A percentile compares a stretch with the other conserved stretches of the same genome.
Conservation (phyloP, 2,888 invertebrate species). For the Alsophila aescularia region DNA sequence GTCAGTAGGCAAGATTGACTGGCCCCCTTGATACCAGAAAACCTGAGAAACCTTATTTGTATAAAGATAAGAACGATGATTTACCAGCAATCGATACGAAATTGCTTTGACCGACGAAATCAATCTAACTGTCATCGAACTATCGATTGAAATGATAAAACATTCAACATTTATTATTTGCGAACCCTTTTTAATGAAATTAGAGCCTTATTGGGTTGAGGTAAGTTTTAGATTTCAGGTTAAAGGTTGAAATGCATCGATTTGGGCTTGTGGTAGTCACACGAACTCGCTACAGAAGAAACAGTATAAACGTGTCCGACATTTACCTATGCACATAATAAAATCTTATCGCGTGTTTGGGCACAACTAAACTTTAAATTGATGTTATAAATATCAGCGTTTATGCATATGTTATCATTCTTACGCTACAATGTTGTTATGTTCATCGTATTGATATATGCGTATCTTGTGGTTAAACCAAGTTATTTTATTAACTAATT, state of each 20-base stretch:
- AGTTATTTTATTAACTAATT: too few species aligned
- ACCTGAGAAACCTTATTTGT: constrained; percentile 38
- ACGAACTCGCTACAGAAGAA: constrained; percentile 5
- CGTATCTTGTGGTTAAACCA: too few species aligned
- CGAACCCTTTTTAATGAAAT: not conserved
- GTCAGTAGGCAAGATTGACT: constrained; percentile 54
- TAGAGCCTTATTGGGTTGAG: constrained; percentile 1
- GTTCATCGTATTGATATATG: too few species aligned
- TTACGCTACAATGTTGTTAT: too few species aligned
- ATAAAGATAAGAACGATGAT: constrained; percentile 36
- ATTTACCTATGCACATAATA: too few species aligned
- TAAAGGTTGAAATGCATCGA: not conserved
- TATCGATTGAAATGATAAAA: constrained; percentile 44
- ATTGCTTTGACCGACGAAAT: constrained; percentile 50
- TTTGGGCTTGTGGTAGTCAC: not conserved
- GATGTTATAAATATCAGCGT: too few species aligned
- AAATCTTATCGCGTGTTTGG: too few species aligned
- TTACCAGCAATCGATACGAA: constrained; percentile 37
- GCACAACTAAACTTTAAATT: too few species aligned
- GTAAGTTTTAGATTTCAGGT: constrained; percentile 1
- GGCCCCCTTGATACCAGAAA: constrained; percentile 26
- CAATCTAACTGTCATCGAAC: constrained; percentile 57
- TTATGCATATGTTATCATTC: too few species aligned
- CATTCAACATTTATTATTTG: constrained; percentile 34
- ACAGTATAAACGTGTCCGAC: too few species aligned